Evolutionary conservation across 1,140 invertebrate species (phyloP).

Genomic region (Carcinoscorpius rotundicauda): DNA sequence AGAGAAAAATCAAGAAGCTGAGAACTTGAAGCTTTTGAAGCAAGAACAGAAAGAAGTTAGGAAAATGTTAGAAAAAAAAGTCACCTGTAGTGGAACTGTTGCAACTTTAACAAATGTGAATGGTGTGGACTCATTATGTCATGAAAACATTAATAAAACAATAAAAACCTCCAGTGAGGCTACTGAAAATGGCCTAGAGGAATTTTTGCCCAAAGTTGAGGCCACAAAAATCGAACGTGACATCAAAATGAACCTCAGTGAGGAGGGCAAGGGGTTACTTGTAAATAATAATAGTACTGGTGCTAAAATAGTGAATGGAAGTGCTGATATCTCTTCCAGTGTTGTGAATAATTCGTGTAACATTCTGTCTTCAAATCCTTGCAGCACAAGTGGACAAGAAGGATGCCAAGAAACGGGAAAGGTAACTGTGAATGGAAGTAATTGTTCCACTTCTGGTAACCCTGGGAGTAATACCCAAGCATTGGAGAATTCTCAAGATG

Average conservation of each 20-base stretch:
- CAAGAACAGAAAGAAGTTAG: slow-evolving; percentile 20
- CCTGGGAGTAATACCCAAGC: slow-evolving; percentile 2
- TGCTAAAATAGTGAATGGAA: no score
- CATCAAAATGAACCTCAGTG: no score
- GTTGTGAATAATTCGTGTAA: slow-evolving; percentile 13
- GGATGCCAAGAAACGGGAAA: no score
- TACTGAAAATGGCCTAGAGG: slow-evolving; percentile 9
- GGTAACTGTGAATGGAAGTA: no score
- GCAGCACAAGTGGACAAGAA: not conserved
- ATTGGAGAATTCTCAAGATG: slow-evolving; percentile 14
- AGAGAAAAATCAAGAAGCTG: no score
- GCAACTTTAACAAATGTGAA: slow-evolving; percentile 10
- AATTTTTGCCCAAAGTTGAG: slow-evolving; percentile 13
- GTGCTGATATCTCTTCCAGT: not conserved
- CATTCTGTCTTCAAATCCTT: slow-evolving; percentile 15
- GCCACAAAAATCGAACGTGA: slow-evolving; percentile 5
- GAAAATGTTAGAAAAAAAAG: slow-evolving; percentile 25
- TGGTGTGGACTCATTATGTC: slow-evolving; percentile 11
- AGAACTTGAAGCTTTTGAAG: slow-evolving; percentile 9
- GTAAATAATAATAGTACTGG: no score
- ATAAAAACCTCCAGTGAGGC: slow-evolving; percentile 7
- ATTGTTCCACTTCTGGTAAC: not conserved
- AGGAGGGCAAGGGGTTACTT: no score
- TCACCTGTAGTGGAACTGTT: slow-evolving; percentile 11
- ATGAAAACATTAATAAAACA: slow-evolving; percentile 14